These are phyloP conservation scores for Chelon auratus DNA, from an alignment of 2,797 vertebrate species.

Conservation along the genomic window DNA sequence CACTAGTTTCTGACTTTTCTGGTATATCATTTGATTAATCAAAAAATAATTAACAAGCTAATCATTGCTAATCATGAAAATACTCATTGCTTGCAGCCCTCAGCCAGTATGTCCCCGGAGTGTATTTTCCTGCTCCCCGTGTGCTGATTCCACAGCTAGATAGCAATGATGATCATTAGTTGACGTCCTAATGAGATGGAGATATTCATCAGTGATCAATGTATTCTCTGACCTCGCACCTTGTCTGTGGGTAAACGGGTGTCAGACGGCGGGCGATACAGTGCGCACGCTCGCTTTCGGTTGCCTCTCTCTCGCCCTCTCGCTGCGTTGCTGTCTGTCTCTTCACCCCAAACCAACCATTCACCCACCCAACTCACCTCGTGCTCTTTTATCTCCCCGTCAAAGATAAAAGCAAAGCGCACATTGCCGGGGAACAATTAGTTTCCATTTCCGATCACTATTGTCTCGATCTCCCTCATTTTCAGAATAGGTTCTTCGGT, in stretches of 20 bases:
- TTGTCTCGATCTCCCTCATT: conserved; percentile 64
- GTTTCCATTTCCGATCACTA: conserved; percentile 69
- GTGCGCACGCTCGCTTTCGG: conserved; percentile 10
- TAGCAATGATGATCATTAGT: conserved; percentile 63
- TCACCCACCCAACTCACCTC: conserved; percentile 10
- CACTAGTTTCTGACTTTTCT: neutral
- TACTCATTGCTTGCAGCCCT: neutral
- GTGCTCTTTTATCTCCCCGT: conserved; percentile 67
- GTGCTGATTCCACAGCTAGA: conserved; percentile 55
- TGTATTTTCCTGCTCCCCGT: conserved; percentile 4
- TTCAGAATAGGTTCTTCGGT: conserved; percentile 50
- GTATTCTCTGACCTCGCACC: conserved; percentile 55
- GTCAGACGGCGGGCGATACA: conserved; percentile 20
- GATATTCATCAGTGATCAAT: conserved; percentile 79
- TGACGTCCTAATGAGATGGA: conserved; percentile 72
- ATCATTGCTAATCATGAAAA: neutral
- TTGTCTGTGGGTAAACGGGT: conserved; percentile 31
- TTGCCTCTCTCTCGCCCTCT: neutral
- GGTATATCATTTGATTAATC: neutral
- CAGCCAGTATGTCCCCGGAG: conserved; percentile 1
- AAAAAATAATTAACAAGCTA: neutral
- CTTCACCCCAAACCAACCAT: neutral
- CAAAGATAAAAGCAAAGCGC: conserved; percentile 68
- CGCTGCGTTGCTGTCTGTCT: neutral
- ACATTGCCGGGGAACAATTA: conserved; percentile 74